Evolutionary conservation across 2,797 vertebrate species (phyloP).

Genomic region (Rhadinocentrus ornatus): DNA sequence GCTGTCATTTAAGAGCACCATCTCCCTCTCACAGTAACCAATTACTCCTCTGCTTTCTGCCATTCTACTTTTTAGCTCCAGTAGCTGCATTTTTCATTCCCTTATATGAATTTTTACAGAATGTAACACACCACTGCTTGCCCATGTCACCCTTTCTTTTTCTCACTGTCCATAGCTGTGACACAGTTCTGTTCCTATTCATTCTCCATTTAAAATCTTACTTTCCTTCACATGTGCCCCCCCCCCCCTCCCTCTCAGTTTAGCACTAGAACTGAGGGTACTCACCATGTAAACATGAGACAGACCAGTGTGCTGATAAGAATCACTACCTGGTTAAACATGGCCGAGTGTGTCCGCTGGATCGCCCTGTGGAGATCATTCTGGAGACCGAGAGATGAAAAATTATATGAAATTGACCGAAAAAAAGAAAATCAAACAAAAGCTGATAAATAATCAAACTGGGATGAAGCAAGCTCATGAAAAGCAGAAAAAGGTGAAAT

Average conservation of each 20-base stretch:
- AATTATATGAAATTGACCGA: slow-evolving; percentile 5
- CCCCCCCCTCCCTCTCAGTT: neutral
- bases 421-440: neutral
- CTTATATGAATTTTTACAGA: slow-evolving; percentile 1
- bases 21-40: slow-evolving; percentile 51
- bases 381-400: slow-evolving; percentile 61
- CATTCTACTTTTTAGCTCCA: slow-evolving; percentile 17
- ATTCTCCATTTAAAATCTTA: slow-evolving; percentile 5
- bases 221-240: neutral
- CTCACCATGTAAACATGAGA: slow-evolving; percentile 90
- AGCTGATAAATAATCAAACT: neutral
- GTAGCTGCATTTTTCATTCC: slow-evolving; percentile 20
- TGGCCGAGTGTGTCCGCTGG: slow-evolving; percentile 88
- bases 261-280: slow-evolving; percentile 38
- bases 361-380: slow-evolving; percentile 89
- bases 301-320: slow-evolving; percentile 89
- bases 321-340: slow-evolving; percentile 91
- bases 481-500: slow-evolving; percentile 1
- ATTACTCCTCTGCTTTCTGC: slow-evolving; percentile 47
- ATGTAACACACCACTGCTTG: slow-evolving; percentile 10
- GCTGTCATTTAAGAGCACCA: slow-evolving; percentile 56
- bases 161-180: neutral
- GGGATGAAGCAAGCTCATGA: neutral
- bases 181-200: slow-evolving; percentile 25
- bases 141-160: slow-evolving; percentile 5